Percentiles rank a stretch among this genome's conserved stretches.
Evolutionary conservation across 2,888 invertebrate species (phyloP).

Genomic region (Cephalotes varians): DNA sequence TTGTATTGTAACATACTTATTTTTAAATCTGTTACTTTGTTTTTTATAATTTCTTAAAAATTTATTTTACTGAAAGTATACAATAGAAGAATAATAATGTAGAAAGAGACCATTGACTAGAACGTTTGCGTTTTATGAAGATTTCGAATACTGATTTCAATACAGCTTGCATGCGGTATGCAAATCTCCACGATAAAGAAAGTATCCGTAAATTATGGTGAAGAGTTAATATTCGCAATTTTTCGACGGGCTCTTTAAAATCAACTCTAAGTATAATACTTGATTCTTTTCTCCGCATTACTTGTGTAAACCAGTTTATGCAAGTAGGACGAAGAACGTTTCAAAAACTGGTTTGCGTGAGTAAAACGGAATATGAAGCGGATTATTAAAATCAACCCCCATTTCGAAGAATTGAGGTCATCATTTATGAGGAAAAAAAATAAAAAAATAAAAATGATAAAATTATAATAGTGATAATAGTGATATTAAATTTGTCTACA

Average conservation of each 20-base stretch:
- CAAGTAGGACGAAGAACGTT: slow-evolving; percentile 35
- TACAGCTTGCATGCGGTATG: neutral
- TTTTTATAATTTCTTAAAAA: neutral
- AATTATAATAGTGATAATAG: neutral
- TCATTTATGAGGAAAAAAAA: too few relatives aligned
- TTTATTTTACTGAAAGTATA: neutral
- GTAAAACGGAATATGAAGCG: slow-evolving; percentile 28
- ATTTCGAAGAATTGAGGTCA: slow-evolving; percentile 9
- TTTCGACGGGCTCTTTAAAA: slow-evolving; percentile 9
- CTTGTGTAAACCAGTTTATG: slow-evolving; percentile 34
- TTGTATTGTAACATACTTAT: neutral
- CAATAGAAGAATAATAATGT: neutral
- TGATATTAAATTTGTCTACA: neutral
- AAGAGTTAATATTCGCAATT: slow-evolving; percentile 4
- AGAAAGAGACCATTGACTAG: neutral
- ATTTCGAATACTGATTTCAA: neutral
- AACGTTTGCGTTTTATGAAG: neutral
- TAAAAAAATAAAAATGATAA: neutral
- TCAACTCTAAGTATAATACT: neutral
- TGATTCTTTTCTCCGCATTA: slow-evolving; percentile 11
- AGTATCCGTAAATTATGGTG: neutral
- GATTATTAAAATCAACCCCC: slow-evolving; percentile 9
- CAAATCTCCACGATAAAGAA: neutral
- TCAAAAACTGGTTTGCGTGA: slow-evolving; percentile 43
- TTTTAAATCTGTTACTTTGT: neutral